Conservation (phyloP, 2,888 invertebrate genomes). For the Drosophila rubida region DNA sequence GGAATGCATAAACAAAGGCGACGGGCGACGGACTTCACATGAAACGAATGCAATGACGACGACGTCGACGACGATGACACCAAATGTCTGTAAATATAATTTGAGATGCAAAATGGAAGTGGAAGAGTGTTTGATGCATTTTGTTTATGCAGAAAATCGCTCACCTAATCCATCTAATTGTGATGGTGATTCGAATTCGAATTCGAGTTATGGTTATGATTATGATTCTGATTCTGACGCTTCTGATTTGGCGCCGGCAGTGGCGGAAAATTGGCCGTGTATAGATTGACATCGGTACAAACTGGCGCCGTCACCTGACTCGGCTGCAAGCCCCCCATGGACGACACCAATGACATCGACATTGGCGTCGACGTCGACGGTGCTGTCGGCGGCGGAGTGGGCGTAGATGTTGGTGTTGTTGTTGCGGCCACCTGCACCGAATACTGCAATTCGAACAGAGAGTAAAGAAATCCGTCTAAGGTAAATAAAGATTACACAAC, state of each 20-base stretch:
- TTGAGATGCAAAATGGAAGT: not conserved
- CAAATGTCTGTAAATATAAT: conserved; percentile 12
- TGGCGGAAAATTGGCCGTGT: conserved; percentile 51
- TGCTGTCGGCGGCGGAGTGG: not conserved
- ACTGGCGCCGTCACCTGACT: conserved; percentile 22
- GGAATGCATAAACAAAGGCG: conserved; percentile 4
- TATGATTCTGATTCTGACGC: conserved; percentile 22
- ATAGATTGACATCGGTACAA: conserved; percentile 20
- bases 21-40: not conserved
- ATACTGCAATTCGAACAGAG: conserved; percentile 3
- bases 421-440: not conserved
- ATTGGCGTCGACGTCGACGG: not conserved
- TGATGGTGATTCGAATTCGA: conserved; percentile 4
- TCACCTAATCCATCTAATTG: not conserved
- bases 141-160: not conserved
- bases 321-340: not conserved
- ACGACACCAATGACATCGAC: not conserved
- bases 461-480: not conserved
- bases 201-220: conserved; percentile 5
- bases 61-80: not conserved
- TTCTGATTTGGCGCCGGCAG: conserved; percentile 50
- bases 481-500: not conserved
- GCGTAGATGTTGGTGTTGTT: not conserved
- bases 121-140: not conserved
- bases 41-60: not conserved